Evolutionary conservation across 2,888 invertebrate genomes (phyloP), one percentile per base, ranked within the genome.

Genomic region (Trisateles emortualis): DNA sequence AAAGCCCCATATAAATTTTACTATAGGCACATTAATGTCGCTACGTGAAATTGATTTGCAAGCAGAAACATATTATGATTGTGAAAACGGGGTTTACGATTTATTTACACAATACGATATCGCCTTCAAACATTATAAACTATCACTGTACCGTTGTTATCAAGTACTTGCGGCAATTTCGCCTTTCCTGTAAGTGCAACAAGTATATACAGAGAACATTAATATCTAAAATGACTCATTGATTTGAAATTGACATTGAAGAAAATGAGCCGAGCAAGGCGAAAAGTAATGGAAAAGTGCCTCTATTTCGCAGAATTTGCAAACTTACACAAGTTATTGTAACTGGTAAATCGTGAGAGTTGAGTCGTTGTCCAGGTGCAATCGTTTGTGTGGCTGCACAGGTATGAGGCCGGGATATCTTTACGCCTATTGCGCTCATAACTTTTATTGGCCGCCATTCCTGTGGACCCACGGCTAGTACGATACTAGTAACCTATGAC

Each of bases 21-120:
- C 90, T 91, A 90, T 90, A 85, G 84, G 82, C 87, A 89, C 89
- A 92, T 92, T 92, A 92, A 92, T 90, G 91, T 92, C 89, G 87
- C 87, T 88, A 91, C 90, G 90, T 90, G 92, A 92, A 92, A 92
- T 92, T 92, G 92, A 92, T 92, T 92, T 92, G 90, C 91, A 82
- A 82, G 87, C 90, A 90, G 89, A 91, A 92, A 91, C 91, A 90
- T 92, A 92, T 92, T 92, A 92, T 90, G 92, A 92, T 92, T 92
- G 90, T 90, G 92, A 90, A 92, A 92, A 92, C 81, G 87, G 88
- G 92, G 92, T 92, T 92, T 92, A 92, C 92, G 92, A 90, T 91
- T 91, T 92, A 92, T 92, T 92, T 91, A 89, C 90, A 89, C 88
- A 87, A 82, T 80, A 84, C 88, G 78, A 86, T 90, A 90, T 84